Conservation (phyloP, 2,113 vertebrate genomes). For the Eleginops maclovinus region DNA sequence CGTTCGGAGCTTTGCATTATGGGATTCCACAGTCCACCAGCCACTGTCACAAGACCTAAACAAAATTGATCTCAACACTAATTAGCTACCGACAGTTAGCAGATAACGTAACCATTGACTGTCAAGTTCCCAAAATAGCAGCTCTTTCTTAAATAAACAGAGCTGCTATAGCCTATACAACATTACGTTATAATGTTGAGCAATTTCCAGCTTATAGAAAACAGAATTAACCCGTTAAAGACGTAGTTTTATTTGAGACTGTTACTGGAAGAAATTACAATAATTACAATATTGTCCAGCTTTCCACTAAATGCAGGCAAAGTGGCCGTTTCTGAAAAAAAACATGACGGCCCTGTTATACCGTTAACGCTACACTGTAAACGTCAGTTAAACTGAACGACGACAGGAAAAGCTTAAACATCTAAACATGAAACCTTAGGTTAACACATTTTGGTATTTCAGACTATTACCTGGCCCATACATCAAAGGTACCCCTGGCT, state of each 20-base stretch:
- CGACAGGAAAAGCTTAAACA: neutral
- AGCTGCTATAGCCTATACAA: neutral
- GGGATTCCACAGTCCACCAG: neutral
- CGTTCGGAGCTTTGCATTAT: neutral
- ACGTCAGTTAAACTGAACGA: neutral
- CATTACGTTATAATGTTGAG: neutral
- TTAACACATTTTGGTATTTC: neutral
- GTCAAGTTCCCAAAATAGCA: neutral
- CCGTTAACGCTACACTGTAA: neutral
- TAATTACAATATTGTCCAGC: neutral
- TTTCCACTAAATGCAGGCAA: neutral
- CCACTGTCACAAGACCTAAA: neutral
- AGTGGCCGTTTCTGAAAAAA: neutral
- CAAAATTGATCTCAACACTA: neutral
- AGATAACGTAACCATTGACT: neutral
- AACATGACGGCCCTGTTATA: too few species aligned
- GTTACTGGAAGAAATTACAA: neutral
- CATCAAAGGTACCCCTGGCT: neutral
- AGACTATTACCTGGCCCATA: neutral
- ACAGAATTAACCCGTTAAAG: neutral
- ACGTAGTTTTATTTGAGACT: neutral
- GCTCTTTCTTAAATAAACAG: neutral
- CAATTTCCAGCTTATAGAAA: neutral
- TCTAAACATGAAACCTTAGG: neutral
- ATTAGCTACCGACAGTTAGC: neutral